These are phyloP conservation scores for Prosopocoilus inquinatus DNA, from an alignment of 2,888 invertebrate genomes.

Conservation along the genomic window DNA sequence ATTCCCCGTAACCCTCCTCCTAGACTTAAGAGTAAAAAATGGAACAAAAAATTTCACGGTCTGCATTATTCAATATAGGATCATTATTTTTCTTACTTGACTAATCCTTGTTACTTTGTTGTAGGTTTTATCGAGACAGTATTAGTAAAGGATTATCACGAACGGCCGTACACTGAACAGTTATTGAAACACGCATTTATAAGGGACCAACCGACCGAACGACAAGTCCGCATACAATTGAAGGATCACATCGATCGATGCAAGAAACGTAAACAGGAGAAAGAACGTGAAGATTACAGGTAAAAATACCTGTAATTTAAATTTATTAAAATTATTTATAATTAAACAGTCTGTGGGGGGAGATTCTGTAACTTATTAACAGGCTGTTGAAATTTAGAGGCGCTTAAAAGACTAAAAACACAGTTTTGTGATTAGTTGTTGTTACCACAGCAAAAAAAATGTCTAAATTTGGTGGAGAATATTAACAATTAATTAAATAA, in stretches of 20 bases:
- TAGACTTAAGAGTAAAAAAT: conserved; percentile 94
- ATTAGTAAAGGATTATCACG: conserved; percentile 95
- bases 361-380: too few species aligned
- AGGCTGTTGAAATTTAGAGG: too few species aligned
- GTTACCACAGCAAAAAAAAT: background rate
- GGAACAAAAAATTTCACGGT: conserved; percentile 95
- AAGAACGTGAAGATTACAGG: conserved; percentile 73
- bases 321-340: background rate
- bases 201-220: conserved; percentile 96
- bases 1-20: conserved; percentile 98
- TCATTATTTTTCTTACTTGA: background rate
- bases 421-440: too few species aligned
- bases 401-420: background rate
- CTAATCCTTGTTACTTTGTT: background rate
- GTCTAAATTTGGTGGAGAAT: background rate
- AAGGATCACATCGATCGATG: conserved; percentile 99
- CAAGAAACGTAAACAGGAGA: conserved; percentile 92
- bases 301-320: conserved; percentile 18
- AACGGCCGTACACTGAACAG: conserved; percentile 97
- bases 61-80: background rate
- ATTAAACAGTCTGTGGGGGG: background rate
- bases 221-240: conserved; percentile 96
- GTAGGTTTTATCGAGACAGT: conserved; percentile 94
- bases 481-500: too few species aligned
- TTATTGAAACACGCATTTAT: conserved; percentile 97